Percentiles rank a stretch among this genome's conserved stretches.
Evolutionary conservation across 2,113 vertebrate species (phyloP).

Genomic region (human): DNA sequence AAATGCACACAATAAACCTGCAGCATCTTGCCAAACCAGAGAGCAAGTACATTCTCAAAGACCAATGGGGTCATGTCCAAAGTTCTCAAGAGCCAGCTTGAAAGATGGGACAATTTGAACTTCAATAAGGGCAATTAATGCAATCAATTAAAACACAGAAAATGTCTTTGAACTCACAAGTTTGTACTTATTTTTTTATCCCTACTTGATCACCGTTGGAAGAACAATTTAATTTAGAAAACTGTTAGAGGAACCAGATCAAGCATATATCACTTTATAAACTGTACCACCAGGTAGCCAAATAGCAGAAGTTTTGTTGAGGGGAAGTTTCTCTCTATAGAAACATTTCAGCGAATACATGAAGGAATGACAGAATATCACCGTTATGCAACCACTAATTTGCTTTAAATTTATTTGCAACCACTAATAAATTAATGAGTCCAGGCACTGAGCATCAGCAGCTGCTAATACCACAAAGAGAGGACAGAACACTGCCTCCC

Average conservation of each 20-base stretch:
- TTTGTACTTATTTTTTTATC: neutral
- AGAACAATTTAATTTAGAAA: neutral
- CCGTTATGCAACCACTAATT: neutral
- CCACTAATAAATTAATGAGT: neutral
- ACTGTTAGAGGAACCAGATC: neutral
- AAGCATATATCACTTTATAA: neutral
- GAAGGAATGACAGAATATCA: neutral
- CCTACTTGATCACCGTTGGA: neutral
- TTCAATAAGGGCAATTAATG: neutral
- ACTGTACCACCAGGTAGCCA: neutral
- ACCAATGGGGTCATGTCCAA: neutral
- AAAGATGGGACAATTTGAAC: neutral
- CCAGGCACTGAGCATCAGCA: neutral
- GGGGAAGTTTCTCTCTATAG: neutral
- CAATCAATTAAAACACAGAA: neutral
- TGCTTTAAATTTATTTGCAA: neutral
- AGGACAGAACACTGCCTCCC: neutral
- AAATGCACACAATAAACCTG: neutral
- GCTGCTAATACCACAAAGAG: neutral
- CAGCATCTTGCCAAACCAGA: neutral
- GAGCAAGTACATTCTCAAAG: neutral
- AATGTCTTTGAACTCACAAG: neutral
- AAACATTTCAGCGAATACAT: neutral
- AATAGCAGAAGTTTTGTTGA: neutral
- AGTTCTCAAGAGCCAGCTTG: neutral